A percentile compares a stretch with the other conserved stretches of the same genome.
Evolutionary conservation across 2,797 vertebrate species (phyloP).

Genomic region (Rhinophrynus dorsalis): DNA sequence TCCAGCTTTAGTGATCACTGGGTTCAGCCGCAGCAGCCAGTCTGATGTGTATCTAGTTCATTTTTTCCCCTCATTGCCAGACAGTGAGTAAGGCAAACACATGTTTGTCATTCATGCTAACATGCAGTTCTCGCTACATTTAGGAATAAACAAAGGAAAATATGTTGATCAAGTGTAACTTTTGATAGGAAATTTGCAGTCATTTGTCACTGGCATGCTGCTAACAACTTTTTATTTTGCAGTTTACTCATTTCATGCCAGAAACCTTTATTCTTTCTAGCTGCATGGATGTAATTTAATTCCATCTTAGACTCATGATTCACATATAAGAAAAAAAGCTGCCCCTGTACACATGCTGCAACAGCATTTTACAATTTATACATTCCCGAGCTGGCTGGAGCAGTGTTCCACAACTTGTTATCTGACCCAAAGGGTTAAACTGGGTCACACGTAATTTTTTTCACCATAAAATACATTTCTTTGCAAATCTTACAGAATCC

Average conservation of each 20-base stretch:
- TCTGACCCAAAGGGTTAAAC: conserved; percentile 60
- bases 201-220: conserved; percentile 9
- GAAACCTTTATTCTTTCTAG: neutral
- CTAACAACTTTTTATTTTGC: conserved; percentile 5
- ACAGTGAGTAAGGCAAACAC: neutral
- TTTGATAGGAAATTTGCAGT: no score
- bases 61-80: neutral
- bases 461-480: no score
- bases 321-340: conserved; percentile 32
- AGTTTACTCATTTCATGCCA: conserved; percentile 19
- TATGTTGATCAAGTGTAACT: no score
- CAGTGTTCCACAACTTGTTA: conserved; percentile 34
- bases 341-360: conserved; percentile 29
- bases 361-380: conserved; percentile 44
- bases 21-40: neutral
- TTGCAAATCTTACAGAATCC: conserved; percentile 64
- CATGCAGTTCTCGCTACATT: neutral
- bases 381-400: conserved; percentile 35
- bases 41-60: neutral
- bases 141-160: no score
- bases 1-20: neutral
- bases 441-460: conserved; percentile 42
- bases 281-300: conserved; percentile 47
- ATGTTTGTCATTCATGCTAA: conserved; percentile 8
- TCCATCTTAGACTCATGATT: conserved; percentile 19